Evolutionary conservation across 2,113 vertebrate species (phyloP), one percentile per base, ranked within the genome.

Genomic region (Amia ocellicauda): DNA sequence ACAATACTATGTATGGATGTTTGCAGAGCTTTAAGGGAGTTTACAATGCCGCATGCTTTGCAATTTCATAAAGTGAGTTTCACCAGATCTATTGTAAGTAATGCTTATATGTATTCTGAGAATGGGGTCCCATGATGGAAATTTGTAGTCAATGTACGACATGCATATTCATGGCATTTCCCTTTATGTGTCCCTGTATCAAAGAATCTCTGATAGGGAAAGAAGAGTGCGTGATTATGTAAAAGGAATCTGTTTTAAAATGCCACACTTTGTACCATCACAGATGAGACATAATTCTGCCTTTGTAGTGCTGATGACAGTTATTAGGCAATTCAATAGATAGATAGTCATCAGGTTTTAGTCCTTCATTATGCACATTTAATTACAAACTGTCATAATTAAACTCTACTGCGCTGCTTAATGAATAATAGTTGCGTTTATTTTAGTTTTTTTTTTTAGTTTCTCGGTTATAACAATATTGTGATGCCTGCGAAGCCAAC

Each of bases 241-340:
- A 13, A n/a, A 28, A 40, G n/a, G 16, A 11, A 59, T 13, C 29
- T 24, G 41, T 59, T 42, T 20, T 13, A 20, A 43, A 16, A 42
- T 26, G 3, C 14, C 58, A 45, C 13, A 17, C 9, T 55, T 56
- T 19, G 36, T 31, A 19, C 11, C 40, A 27, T 20, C 24, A 16
- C 22, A 31, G 27, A 58, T 47, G 11, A 58, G 45, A 8, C 22
- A 41, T 41, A 19, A 10, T 50, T 59, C 28, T 58, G 27, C 17
- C 10, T 58, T 27, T 65, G n/a, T 50, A 7, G 36, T 40, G 54
- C 19, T 47, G 22, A 58, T 66, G 28, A 51, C 4, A 22, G 56
- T 22, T 41, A 66, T 9, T 22, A 22, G n/a, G n/a, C 43, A 26
- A 27, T 19, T 24, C 22, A 31, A 2, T 51, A 41, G 20, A 22